Conservation (phyloP, 2,888 invertebrate species). For the Theristus sp. region DNA sequence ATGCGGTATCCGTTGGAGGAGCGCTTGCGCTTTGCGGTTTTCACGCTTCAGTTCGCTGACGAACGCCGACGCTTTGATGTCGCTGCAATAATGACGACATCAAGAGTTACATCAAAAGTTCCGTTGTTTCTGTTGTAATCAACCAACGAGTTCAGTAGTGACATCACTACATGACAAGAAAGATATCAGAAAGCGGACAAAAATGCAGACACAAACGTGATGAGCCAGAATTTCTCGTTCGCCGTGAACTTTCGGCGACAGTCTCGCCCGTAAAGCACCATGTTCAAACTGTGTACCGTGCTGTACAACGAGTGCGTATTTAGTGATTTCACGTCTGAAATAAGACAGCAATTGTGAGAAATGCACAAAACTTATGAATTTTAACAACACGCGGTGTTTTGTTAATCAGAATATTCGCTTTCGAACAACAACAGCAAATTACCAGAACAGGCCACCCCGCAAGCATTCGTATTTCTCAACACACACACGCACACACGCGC, state of each 20-base stretch:
- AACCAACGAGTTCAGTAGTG: neutral
- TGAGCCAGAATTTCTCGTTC: constrained; percentile 70
- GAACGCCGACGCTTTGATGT: constrained; percentile 58
- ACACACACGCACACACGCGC: no score
- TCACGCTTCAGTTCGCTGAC: constrained; percentile 80
- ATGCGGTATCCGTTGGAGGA: constrained; percentile 85
- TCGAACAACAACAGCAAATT: no score
- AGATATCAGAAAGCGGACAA: no score
- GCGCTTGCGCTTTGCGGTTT: constrained; percentile 56
- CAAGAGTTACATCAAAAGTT: neutral
- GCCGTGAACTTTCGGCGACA: constrained; percentile 55
- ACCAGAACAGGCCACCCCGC: no score
- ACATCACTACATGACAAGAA: neutral
- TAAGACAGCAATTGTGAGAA: neutral
- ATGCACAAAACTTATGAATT: no score
- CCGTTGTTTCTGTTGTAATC: neutral
- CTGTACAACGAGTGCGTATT: constrained; percentile 56
- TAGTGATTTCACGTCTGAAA: constrained; percentile 53
- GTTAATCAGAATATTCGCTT: no score
- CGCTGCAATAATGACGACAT: constrained; percentile 30
- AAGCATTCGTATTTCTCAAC: no score
- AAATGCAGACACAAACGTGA: constrained; percentile 42
- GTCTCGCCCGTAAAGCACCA: constrained; percentile 78
- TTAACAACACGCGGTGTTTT: no score
- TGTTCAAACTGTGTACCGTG: constrained; percentile 63